These are phyloP conservation scores for Oophaga sylvatica DNA, from an alignment of 2,797 vertebrate species.

Conservation along the genomic window DNA sequence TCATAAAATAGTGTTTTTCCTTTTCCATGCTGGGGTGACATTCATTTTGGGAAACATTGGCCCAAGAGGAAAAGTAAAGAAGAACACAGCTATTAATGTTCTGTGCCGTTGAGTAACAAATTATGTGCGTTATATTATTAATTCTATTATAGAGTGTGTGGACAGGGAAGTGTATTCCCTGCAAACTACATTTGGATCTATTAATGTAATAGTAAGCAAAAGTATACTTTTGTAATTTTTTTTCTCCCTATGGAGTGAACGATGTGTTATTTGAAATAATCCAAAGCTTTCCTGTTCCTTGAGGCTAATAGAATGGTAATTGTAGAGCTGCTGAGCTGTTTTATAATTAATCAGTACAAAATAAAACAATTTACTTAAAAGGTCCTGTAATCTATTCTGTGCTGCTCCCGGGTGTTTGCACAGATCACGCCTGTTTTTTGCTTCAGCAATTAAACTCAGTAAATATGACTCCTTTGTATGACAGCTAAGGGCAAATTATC, in stretches of 20 bases:
- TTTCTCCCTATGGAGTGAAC: not conserved
- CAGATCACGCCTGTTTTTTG: conserved; percentile 26
- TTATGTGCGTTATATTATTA: not conserved
- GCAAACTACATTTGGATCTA: not conserved
- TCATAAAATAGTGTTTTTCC: no score
- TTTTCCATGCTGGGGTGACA: no score
- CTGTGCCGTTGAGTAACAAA: not conserved
- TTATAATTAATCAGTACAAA: conserved; percentile 41
- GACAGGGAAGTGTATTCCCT: not conserved
- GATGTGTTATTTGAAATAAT: conserved; percentile 31
- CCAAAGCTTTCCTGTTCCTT: not conserved
- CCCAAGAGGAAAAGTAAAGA: no score
- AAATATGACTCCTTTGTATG: conserved; percentile 29
- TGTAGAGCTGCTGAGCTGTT: not conserved
- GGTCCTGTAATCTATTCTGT: conserved; percentile 25
- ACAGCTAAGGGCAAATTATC: conserved; percentile 4
- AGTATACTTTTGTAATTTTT: not conserved
- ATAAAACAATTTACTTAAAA: conserved; percentile 26
- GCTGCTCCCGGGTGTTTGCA: conserved; percentile 16
- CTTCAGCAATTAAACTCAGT: conserved; percentile 43
- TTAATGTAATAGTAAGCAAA: not conserved
- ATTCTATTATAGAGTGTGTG: not conserved
- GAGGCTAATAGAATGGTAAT: conserved; percentile 36
- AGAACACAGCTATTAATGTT: no score
- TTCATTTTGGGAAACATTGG: no score